phyloP scores from a whole-genome alignment of 2,888 invertebrate genomes.

The Xestia sexstrigata region DNA sequence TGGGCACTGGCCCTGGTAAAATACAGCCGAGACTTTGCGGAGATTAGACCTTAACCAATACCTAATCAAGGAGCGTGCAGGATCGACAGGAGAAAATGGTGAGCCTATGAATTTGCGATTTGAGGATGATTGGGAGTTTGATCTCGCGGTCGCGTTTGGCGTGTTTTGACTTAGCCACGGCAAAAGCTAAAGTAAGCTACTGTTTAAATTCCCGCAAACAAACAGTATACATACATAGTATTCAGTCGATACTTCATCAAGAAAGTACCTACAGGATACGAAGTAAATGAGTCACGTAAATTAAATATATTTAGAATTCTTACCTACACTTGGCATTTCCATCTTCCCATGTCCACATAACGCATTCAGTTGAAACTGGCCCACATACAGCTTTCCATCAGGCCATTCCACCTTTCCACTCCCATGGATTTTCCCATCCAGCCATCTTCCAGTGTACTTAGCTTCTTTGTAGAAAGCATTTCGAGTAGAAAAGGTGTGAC shows the following conservation, averaged over 20 bases:
- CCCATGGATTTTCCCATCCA: conserved; percentile 96
- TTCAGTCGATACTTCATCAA: background rate
- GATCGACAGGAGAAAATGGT: background rate
- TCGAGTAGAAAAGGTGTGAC: conserved; percentile 93
- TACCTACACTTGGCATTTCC: conserved; percentile 92
- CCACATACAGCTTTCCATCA: conserved; percentile 95
- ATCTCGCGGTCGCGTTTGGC: background rate
- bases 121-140: background rate
- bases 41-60: background rate
- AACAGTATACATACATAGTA: background rate
- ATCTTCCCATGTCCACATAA: conserved; percentile 93
- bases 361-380: conserved; percentile 94
- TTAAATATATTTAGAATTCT: conserved; percentile 65
- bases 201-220: background rate
- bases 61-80: background rate
- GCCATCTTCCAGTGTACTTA: conserved; percentile 95
- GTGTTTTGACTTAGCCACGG: background rate
- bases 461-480: conserved; percentile 94
- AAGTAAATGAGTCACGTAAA: background rate
- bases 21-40: background rate
- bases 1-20: background rate
- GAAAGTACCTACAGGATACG: background rate
- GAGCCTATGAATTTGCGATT: background rate
- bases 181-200: background rate
- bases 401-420: conserved; percentile 95